Base-by-base conservation (phyloP, 2,113 vertebrate species). In the Perccottus glenii region DNA sequence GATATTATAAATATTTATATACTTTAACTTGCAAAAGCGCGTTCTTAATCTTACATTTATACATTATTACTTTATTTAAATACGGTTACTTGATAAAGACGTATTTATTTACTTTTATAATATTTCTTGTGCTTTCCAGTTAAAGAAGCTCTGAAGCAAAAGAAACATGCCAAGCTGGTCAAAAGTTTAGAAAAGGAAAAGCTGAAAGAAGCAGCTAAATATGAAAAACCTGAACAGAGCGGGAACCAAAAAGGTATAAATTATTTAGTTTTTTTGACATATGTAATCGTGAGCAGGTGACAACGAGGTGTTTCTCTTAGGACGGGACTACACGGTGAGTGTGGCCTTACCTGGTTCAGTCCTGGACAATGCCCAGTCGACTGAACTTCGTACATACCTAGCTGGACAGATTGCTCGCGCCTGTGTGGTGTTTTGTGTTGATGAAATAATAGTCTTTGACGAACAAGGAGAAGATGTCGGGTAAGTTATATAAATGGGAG, bases 371-470 rank as follows among this genome's bases (percentile, higher is more conserved):
- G 97, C 98, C 4, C 98, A 99, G 93, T 97, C 96, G 0, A 89
- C 90, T 0, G 97, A 98, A 77, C 93, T 99, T 11, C 93, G 96
- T 1, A 94, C 98, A 0, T 99, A 99, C 86, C 92, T 99, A 16
- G 96, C 97, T 0, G 97, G 98, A 3, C 98, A 99, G 92, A 96
- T 99, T 0, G 98, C 96, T 42, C 92, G 98, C 0, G 97, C 98
- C 64, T 97, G 96, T 0, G 65, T 89, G 36, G 93, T 99, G 50
- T 99, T 98, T 88, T 92, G 92, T 1, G 94, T 96, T 16, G 97
- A 99, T 4, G 98, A 99, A 89, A 91, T 99, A 1, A 57, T 99
- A 5, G 92, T 99, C 43, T 99, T 98, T 6, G 98, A 99, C 0
- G 98, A 99, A 64, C 58, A 91, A 0, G 96, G 94, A 3, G 94